Conservation (phyloP, 2,113 vertebrate genomes). For the Hyaena hyaena region DNA sequence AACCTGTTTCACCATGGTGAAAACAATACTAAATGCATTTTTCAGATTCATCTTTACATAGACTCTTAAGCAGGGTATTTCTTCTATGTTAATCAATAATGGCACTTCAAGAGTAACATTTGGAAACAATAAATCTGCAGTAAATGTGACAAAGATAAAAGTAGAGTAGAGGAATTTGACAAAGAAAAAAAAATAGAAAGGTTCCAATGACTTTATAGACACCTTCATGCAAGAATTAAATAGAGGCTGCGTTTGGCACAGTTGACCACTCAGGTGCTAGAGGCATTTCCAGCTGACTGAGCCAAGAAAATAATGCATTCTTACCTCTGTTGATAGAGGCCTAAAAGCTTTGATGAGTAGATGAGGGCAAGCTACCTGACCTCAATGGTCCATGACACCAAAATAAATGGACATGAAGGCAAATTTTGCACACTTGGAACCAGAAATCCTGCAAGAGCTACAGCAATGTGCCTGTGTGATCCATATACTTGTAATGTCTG, state of each 20-base stretch:
- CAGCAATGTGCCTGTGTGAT: not conserved
- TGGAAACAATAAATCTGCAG: not conserved
- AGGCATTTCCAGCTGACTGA: not conserved
- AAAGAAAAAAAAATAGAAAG: not conserved
- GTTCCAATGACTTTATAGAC: not conserved
- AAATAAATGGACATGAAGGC: not conserved
- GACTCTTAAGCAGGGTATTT: not conserved
- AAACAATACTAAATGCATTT: not conserved
- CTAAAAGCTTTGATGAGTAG: not conserved
- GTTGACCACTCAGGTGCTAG: not conserved
- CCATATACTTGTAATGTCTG: not conserved
- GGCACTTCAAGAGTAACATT: not conserved
- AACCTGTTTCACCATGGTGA: not conserved
- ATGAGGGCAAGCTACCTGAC: not conserved
- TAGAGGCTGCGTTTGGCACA: not conserved
- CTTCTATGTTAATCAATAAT: not conserved
- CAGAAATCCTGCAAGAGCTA: not conserved
- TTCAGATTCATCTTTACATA: not conserved
- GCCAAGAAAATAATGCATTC: not conserved
- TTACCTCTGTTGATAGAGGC: not conserved
- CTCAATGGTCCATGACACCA: not conserved
- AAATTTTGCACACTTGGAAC: not conserved
- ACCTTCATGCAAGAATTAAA: not conserved
- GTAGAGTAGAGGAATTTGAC: not conserved
- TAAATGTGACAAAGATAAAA: constrained; percentile 12